phyloP scores from a whole-genome alignment of 1,140 invertebrate genomes.

The Cyphomyrmex costatus region DNA sequence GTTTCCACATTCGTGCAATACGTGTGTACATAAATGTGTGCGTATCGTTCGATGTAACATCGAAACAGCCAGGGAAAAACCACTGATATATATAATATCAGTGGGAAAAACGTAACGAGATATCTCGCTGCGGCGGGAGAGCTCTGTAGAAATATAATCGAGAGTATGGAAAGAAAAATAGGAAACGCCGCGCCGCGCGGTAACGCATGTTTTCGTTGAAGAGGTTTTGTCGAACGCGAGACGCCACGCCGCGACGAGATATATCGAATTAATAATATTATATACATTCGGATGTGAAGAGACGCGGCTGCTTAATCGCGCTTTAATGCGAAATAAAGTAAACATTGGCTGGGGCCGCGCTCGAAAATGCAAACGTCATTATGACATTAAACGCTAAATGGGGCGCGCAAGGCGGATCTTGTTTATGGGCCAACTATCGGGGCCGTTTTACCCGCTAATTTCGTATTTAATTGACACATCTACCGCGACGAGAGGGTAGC shows the following conservation, averaged over 20 bases:
- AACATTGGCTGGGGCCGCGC: constrained; percentile 69
- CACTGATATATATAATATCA: too few relatives aligned
- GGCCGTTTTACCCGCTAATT: constrained; percentile 77
- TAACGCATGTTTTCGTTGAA: constrained; percentile 57
- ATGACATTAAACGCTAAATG: constrained; percentile 84
- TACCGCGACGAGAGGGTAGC: constrained; percentile 27
- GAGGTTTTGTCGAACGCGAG: constrained; percentile 40
- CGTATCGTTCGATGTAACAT: constrained; percentile 18
- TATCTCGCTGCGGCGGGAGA: constrained; percentile 50
- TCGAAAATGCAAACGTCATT: constrained; percentile 82
- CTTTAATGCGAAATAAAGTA: constrained; percentile 83
- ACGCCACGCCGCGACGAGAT: neutral
- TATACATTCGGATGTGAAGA: neutral
- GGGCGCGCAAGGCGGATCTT: constrained; percentile 56
- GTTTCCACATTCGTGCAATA: neutral
- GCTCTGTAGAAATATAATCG: constrained; percentile 58
- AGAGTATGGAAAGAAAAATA: constrained; percentile 61
- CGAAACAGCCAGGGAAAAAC: constrained; percentile 9
- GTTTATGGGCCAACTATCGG: constrained; percentile 65
- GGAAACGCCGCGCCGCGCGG: constrained; percentile 26
- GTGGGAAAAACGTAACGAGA: constrained; percentile 40
- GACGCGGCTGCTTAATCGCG: constrained; percentile 63
- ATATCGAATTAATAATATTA: constrained; percentile 32
- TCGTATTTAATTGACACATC: constrained; percentile 79
- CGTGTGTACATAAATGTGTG: neutral